Percentiles rank a stretch among this genome's conserved stretches.
Evolutionary conservation across 2,888 invertebrate species (phyloP).

Genomic region (Thera obeliscata): DNA sequence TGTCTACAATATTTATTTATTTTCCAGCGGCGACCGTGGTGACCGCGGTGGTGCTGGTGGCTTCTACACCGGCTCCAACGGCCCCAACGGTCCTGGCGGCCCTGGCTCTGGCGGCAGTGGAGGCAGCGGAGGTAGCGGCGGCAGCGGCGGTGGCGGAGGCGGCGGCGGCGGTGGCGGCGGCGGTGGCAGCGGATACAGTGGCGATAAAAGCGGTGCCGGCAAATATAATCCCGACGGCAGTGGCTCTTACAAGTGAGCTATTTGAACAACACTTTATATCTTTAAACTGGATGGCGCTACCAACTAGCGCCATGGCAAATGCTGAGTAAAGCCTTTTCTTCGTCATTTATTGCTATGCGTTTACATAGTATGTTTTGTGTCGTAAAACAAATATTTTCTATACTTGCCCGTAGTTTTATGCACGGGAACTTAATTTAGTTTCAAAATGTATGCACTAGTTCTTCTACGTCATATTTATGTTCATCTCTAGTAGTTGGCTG

Average conservation of each 20-base stretch:
- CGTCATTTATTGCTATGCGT: too few relatives aligned
- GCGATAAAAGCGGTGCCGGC: conserved; percentile 51
- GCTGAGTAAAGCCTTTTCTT: too few relatives aligned
- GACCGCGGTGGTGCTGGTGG: conserved; percentile 72
- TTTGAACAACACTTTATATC: background rate
- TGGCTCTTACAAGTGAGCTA: conserved; percentile 49
- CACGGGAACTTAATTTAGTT: too few relatives aligned
- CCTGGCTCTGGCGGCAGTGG: conserved; percentile 47
- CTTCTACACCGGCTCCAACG: conserved; percentile 62
- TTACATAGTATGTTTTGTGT: too few relatives aligned
- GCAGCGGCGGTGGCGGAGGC: conserved; percentile 51
- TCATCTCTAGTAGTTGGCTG: too few relatives aligned
- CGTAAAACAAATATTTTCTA: too few relatives aligned
- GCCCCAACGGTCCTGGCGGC: conserved; percentile 54
- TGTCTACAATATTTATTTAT: background rate
- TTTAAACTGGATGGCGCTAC: too few relatives aligned
- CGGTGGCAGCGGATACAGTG: conserved; percentile 37
- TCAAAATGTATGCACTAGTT: too few relatives aligned
- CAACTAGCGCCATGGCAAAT: too few relatives aligned
- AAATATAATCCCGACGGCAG: conserved; percentile 55
- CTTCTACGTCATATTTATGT: too few relatives aligned
- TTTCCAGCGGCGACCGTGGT: conserved; percentile 67
- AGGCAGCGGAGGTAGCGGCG: conserved; percentile 48
- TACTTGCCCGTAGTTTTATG: too few relatives aligned
- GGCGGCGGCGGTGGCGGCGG: conserved; percentile 41